Percentiles rank a stretch among this genome's conserved stretches.
phyloP scores from a whole-genome alignment of 2,113 vertebrate species.

The Pyrgilauda ruficollis region DNA sequence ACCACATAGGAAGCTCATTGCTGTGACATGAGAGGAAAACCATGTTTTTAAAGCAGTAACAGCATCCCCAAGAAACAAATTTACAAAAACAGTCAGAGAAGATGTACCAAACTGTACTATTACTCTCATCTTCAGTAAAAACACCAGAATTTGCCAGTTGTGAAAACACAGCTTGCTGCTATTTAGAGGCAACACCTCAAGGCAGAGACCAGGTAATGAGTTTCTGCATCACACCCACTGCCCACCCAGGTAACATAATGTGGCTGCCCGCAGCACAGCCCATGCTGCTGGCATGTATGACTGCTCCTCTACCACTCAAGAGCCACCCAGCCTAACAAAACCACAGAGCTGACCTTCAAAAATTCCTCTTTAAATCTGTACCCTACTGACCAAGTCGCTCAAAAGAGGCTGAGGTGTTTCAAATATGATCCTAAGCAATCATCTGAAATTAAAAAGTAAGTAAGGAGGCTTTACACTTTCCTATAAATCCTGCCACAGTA shows the following conservation, averaged over 20 bases:
- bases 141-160: background rate
- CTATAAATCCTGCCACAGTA: background rate
- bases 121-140: background rate
- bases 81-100: background rate
- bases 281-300: accelerated
- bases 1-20: constrained; percentile 24
- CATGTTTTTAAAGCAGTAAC: background rate
- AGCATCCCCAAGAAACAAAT: background rate
- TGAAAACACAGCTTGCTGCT: background rate
- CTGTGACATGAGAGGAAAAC: background rate
- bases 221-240: background rate
- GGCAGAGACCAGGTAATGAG: background rate
- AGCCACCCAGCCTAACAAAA: background rate
- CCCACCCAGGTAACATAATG: background rate
- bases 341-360: background rate
- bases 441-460: background rate
- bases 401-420: background rate
- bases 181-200: background rate
- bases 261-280: background rate
- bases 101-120: background rate
- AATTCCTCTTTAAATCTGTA: background rate
- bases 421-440: background rate
- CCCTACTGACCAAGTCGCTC: accelerated
- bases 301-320: background rate
- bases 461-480: background rate